These are phyloP conservation scores for Arizona elegans DNA, from an alignment of 2,113 vertebrate species.

Conservation along the genomic window DNA sequence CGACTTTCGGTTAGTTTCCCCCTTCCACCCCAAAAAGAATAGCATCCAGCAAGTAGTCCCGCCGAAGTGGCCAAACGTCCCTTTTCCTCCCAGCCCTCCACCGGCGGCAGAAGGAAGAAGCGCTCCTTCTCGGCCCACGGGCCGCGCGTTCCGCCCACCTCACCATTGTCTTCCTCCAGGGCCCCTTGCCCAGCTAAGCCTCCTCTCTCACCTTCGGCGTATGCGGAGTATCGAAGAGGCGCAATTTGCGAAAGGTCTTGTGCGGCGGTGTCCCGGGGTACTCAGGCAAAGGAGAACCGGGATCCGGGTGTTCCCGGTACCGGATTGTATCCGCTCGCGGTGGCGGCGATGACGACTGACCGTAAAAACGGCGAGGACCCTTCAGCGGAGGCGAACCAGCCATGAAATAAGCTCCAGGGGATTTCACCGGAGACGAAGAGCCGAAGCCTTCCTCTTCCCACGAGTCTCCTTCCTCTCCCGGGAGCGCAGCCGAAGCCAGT, in stretches of 20 bases:
- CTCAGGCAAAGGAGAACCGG: conserved; percentile 79
- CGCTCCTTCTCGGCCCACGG: background rate
- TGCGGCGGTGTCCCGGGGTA: conserved; percentile 92
- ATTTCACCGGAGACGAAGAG: conserved; percentile 79
- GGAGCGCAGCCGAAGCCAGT: conserved; percentile 60
- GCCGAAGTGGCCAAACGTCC: background rate
- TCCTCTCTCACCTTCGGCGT: conserved; percentile 86
- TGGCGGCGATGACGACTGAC: conserved; percentile 14
- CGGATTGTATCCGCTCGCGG: background rate
- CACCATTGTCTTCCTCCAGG: background rate
- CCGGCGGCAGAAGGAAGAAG: background rate
- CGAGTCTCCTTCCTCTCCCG: conserved; percentile 76
- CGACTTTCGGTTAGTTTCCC: background rate
- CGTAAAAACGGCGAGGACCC: conserved; percentile 56
- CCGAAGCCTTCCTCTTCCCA: conserved; percentile 87
- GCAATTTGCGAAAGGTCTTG: conserved; percentile 91
- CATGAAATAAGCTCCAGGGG: conserved; percentile 70
- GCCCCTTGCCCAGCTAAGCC: background rate
- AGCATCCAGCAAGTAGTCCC: background rate
- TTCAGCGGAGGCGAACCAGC: conserved; percentile 75
- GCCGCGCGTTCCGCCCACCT: background rate
- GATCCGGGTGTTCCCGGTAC: conserved; percentile 41
- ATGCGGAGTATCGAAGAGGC: conserved; percentile 93
- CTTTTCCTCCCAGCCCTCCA: background rate
- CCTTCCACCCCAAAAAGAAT: background rate